These are phyloP conservation scores for Stichopus chloronotus DNA, from an alignment of 35 echinoderm and acorn worm species.

Conservation along the genomic window DNA sequence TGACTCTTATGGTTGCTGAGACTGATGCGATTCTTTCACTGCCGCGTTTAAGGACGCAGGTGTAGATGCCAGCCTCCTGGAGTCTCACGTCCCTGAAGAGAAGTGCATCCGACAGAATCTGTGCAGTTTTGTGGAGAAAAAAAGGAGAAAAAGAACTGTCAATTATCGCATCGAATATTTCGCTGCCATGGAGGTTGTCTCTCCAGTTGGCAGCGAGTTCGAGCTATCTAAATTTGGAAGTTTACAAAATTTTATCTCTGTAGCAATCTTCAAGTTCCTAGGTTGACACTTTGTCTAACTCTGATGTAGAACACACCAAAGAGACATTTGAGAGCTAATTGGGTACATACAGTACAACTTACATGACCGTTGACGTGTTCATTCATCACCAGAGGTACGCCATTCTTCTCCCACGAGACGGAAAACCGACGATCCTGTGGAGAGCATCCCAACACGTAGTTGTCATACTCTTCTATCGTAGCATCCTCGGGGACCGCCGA, in stretches of 20 bases:
- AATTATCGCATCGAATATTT: neutral
- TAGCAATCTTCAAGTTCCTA: neutral
- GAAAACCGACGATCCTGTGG: constrained; percentile 28
- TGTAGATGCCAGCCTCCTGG: constrained; percentile 65
- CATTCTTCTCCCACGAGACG: constrained; percentile 78
- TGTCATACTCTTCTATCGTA: neutral
- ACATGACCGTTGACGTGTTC: constrained; percentile 48
- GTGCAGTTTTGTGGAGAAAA: neutral
- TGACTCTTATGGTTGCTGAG: constrained; percentile 39
- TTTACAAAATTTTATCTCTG: neutral
- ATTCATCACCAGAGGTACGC: constrained; percentile 15
- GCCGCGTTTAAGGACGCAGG: constrained; percentile 43
- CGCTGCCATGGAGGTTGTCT: neutral
- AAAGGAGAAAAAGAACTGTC: neutral
- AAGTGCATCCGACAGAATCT: constrained; percentile 53
- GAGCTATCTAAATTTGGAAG: neutral
- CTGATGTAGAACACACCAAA: no score
- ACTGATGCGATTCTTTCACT: constrained; percentile 17
- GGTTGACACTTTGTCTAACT: neutral
- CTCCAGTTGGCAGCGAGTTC: neutral
- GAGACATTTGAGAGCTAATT: no score
- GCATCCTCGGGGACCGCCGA: neutral
- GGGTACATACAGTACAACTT: no score
- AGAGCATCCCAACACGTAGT: constrained; percentile 40
- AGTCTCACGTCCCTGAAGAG: constrained; percentile 43